Evolutionary conservation across 2,113 vertebrate genomes (phyloP).

Genomic region (Eurypyga helias): DNA sequence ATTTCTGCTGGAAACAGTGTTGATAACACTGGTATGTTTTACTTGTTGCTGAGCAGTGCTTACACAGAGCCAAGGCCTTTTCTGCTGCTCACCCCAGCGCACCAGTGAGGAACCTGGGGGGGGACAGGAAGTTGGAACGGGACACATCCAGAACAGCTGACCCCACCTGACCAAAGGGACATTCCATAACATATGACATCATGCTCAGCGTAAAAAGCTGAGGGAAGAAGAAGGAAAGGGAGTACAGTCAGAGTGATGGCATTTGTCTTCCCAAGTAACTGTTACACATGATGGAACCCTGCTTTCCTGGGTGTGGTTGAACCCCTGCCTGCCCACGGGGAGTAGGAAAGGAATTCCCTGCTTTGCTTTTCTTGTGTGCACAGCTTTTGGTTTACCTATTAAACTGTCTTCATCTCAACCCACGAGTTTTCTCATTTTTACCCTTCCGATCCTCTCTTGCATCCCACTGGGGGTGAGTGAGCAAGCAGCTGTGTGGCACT

Average conservation of each 20-base stretch:
- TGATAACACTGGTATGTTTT: background rate
- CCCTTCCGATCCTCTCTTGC: accelerated
- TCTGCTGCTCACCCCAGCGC: background rate
- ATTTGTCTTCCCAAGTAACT: too few relatives aligned
- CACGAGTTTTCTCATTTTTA: accelerated
- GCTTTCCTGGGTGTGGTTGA: too few relatives aligned
- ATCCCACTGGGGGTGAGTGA: accelerated
- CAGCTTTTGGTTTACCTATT: background rate
- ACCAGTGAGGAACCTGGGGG: accelerated
- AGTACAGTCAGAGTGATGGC: too few relatives aligned
- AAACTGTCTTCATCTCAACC: background rate
- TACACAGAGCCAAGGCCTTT: background rate
- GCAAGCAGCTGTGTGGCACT: accelerated
- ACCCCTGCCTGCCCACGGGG: too few relatives aligned
- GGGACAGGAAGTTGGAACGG: background rate
- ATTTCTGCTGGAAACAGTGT: background rate
- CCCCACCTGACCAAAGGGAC: background rate
- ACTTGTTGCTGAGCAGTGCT: accelerated
- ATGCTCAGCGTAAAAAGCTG: background rate
- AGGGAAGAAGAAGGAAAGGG: too few relatives aligned
- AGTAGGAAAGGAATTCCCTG: too few relatives aligned
- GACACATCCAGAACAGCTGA: background rate
- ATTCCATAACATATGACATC: accelerated
- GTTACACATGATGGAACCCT: too few relatives aligned
- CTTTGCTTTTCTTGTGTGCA: too few relatives aligned